Evolutionary conservation across 2,888 invertebrate genomes (phyloP), one percentile per base, ranked within the genome.

Genomic region (Hirtodrosophila confusa): DNA sequence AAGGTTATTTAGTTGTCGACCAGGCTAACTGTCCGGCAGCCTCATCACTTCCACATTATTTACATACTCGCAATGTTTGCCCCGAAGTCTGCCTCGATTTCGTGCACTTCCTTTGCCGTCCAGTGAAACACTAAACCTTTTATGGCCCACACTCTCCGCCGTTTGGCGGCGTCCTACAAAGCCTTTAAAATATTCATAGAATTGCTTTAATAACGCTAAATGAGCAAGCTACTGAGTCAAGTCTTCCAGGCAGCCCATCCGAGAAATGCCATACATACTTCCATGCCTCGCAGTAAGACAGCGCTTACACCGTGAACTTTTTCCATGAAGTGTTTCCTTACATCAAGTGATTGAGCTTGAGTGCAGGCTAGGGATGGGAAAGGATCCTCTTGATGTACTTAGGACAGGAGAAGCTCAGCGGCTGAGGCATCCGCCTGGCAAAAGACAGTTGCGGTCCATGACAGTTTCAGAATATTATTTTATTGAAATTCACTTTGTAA

Each of bases 181-280:
- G 70, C 83, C 79, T 69, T 83, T 86, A 86, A 84, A 84, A 88
- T 88, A 84, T 84, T 88, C 77, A 84, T 86, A 72, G 83, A 75
- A 79, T 77, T 72, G 86, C 80, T 88, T 86, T 86, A 86, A 79
- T 88, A 88, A 86, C 78, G 77, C 69, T 65, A 86, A 84, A 88
- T 86, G 79, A 83, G 80, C 71, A 72, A 63, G 66, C 49, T 24
- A 39, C 45, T 47, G 33, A 48, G 37, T 35, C 35, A 10, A 37
- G 12, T 31, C 31, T 31, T 7, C 3, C 23, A 57, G 39, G 27
- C 17, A n/a, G 35, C 8, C 36, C 6, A 35, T 12, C 11, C 54
- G 23, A 56, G 49, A 58, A 62, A 72, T 50, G 55, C 27, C 60
- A 43, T 23, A 29, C 23, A 40, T n/a, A n/a, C n/a, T 11, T 33